Evolutionary conservation across 2,888 invertebrate species (phyloP).

Genomic region (Panopea generosa): DNA sequence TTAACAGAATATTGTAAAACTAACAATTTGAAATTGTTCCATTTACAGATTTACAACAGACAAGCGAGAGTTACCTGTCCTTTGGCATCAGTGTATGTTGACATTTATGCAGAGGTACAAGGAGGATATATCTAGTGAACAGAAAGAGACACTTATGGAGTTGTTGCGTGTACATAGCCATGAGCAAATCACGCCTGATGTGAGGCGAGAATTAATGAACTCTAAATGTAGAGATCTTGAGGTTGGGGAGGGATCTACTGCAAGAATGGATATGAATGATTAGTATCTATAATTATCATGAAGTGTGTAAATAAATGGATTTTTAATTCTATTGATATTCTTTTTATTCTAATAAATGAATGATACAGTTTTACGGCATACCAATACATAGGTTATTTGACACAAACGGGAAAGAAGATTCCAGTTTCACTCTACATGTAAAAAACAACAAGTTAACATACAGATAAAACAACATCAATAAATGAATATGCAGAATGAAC

Average conservation of each 20-base stretch:
- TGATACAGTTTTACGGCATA: too few species aligned
- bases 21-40: not conserved
- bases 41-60: constrained; percentile 92
- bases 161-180: constrained; percentile 91
- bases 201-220: constrained; percentile 93
- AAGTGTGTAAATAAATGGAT: too few species aligned
- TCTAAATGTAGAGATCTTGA: constrained; percentile 91
- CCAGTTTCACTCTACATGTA: too few species aligned
- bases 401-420: too few species aligned
- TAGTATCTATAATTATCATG: too few species aligned
- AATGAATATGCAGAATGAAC: too few species aligned
- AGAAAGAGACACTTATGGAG: constrained; percentile 93
- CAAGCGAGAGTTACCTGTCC: constrained; percentile 93
- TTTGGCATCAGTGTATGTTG: constrained; percentile 98
- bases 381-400: too few species aligned
- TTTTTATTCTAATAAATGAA: too few species aligned
- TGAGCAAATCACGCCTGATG: constrained; percentile 91
- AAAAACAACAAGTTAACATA: too few species aligned
- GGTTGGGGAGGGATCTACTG: constrained; percentile 37
- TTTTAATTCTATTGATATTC: too few species aligned
- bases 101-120: constrained; percentile 98
- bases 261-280: constrained; percentile 1
- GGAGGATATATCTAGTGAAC: constrained; percentile 96
- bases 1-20: too few species aligned
- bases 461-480: too few species aligned